Evolutionary conservation across 2,113 vertebrate species (phyloP).

Genomic region (Eudyptes chrysolophus): DNA sequence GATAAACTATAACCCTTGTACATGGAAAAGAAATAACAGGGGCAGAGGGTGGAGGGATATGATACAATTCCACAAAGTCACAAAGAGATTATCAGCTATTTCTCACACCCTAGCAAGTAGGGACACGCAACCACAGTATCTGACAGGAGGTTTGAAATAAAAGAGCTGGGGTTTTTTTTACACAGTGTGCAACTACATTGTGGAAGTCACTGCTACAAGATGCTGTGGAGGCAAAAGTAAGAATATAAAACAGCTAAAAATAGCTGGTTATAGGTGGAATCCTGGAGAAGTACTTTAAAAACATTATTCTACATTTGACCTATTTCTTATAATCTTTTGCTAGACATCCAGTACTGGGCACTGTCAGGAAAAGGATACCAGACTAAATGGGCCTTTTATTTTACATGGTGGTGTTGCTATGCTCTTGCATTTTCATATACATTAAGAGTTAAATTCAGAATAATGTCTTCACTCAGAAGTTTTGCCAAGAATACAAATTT

Average conservation of each 20-base stretch:
- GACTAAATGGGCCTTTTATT: background rate
- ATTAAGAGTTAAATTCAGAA: conserved; percentile 9
- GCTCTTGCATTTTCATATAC: background rate
- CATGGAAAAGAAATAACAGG: background rate
- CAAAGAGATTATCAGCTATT: background rate
- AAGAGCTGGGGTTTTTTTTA: accelerated
- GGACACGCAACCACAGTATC: background rate
- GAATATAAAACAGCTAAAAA: background rate
- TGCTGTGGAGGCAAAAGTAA: background rate
- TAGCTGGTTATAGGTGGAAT: background rate
- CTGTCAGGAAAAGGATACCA: background rate
- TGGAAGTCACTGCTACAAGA: background rate
- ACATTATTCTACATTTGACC: background rate
- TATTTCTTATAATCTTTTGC: background rate
- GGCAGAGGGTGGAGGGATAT: background rate
- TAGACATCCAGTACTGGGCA: background rate
- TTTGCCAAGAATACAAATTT: conserved; percentile 14
- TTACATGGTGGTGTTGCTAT: background rate
- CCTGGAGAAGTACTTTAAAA: background rate
- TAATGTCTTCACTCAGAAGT: background rate
- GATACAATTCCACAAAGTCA: background rate
- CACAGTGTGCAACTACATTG: accelerated
- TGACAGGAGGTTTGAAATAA: background rate
- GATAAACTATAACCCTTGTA: background rate
- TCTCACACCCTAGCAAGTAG: background rate